These are phyloP conservation scores for Diabrotica balteata DNA, from an alignment of 2,888 invertebrate genomes.

Conservation along the genomic window DNA sequence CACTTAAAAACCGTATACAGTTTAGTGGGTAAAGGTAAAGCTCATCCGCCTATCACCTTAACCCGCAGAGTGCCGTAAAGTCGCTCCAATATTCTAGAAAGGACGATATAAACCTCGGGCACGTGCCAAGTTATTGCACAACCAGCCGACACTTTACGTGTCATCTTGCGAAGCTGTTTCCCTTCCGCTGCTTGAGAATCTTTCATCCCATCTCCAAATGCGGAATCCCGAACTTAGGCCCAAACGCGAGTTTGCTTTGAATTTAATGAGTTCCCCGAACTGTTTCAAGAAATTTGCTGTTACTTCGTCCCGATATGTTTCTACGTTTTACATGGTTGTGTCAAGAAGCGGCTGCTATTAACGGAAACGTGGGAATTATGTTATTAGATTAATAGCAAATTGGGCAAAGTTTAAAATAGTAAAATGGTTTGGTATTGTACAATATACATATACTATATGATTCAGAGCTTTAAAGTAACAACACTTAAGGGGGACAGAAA, in stretches of 20 bases:
- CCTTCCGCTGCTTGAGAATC: neutral
- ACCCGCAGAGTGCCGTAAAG: neutral
- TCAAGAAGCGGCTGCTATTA: too few relatives aligned
- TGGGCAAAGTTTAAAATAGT: too few relatives aligned
- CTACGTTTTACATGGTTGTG: too few relatives aligned
- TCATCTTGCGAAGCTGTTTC: slow-evolving; percentile 3
- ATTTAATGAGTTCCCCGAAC: slow-evolving; percentile 29
- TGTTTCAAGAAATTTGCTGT: neutral
- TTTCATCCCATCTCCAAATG: neutral
- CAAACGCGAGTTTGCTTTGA: slow-evolving; percentile 29
- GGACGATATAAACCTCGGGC: slow-evolving; percentile 6
- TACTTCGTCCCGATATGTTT: too few relatives aligned
- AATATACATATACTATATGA: too few relatives aligned
- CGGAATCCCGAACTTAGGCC: slow-evolving; percentile 17
- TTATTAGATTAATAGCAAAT: too few relatives aligned
- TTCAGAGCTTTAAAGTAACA: too few relatives aligned
- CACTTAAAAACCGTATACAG: too few relatives aligned
- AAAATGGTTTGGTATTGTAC: too few relatives aligned
- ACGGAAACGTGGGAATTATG: too few relatives aligned
- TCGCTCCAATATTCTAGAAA: slow-evolving; percentile 3
- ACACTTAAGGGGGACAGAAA: too few relatives aligned
- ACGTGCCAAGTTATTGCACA: slow-evolving; percentile 2
- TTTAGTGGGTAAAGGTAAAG: neutral
- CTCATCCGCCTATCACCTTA: neutral
- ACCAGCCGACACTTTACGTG: slow-evolving; percentile 13